Evolutionary conservation across 2,113 vertebrate genomes (phyloP), one percentile per base, ranked within the genome.

Genomic region (Triplophysa rosa): DNA sequence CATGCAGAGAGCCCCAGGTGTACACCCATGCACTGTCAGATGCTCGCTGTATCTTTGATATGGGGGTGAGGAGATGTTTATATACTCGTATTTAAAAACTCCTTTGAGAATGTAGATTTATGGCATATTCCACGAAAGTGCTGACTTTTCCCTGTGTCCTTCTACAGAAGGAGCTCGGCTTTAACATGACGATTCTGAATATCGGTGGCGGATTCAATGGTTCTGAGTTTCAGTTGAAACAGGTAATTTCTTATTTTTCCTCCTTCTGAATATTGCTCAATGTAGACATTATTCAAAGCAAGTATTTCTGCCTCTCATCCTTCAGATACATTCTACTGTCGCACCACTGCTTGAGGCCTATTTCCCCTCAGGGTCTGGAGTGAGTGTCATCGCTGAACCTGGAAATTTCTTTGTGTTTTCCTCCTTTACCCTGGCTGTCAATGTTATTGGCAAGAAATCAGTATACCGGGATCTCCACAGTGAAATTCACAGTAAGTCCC

Each of bases 1-100:
- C 95, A 91, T 96, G 95, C 90, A 92, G 93, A 87, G 95, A 98
- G 85, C 89, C 90, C 84, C 94, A 97, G 84, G 94, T 89, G 0
- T 99, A 98, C 82, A 91, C 93, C 77, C 94, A 97, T 84, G 97
- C 96, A 24, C 86, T 99, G 29, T 95, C 97, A 74, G 97, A 99
- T 87, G 96, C 97, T 65, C 95, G 97, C 78, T 98, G 96, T 91
- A 95, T 98, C 78, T 99, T 98, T 91, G 98, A 99, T 88, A 99
- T 99, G 97, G 98, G 95, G 93, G 98, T 99, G 88, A 95, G 96
- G 94, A 11, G 19, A 24, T 3, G 2, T 19, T 9, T 58, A 67
- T 47, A 8, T 8, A 21, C 58, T 17, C 3, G 17, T 59, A 17
- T 9, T 59, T 21, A 8, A 9, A 8, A 59, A 33, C 29, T 33